Evolutionary conservation across 2,797 vertebrate genomes (phyloP).

Genomic region (Clarias platycephalus): DNA sequence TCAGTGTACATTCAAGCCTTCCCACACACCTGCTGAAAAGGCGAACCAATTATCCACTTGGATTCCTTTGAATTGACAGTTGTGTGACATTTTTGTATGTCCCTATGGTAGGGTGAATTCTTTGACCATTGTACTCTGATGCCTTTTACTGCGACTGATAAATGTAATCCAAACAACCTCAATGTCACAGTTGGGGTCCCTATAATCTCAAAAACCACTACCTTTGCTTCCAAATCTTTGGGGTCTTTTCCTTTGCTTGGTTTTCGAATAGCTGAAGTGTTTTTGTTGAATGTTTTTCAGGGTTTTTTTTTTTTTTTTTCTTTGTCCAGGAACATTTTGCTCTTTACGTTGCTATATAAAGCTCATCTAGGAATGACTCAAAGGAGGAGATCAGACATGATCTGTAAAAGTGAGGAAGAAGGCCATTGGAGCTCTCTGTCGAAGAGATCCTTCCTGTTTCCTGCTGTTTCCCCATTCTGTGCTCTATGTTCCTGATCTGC

Average conservation of each 20-base stretch:
- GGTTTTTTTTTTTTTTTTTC: slow-evolving; percentile 62
- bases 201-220: slow-evolving; percentile 3
- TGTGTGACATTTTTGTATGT: not conserved
- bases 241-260: slow-evolving; percentile 42
- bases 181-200: not conserved
- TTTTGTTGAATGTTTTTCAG: slow-evolving; percentile 62
- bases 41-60: not conserved
- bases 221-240: slow-evolving; percentile 17
- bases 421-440: slow-evolving; percentile 55
- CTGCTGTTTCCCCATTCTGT: slow-evolving; percentile 31
- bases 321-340: slow-evolving; percentile 61
- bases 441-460: slow-evolving; percentile 56
- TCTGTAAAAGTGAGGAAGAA: slow-evolving; percentile 58
- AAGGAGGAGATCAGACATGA: slow-evolving; percentile 35
- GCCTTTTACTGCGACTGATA: not conserved
- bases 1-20: not conserved
- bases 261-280: slow-evolving; percentile 68
- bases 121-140: not conserved
- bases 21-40: not conserved
- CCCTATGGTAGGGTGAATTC: not conserved
- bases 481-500: slow-evolving; percentile 13
- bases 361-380: slow-evolving; percentile 32
- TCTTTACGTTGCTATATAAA: slow-evolving; percentile 62
- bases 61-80: not conserved
- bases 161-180: not conserved